phyloP scores from a whole-genome alignment of 2,888 invertebrate genomes.

The Eretmocerus hayati region DNA sequence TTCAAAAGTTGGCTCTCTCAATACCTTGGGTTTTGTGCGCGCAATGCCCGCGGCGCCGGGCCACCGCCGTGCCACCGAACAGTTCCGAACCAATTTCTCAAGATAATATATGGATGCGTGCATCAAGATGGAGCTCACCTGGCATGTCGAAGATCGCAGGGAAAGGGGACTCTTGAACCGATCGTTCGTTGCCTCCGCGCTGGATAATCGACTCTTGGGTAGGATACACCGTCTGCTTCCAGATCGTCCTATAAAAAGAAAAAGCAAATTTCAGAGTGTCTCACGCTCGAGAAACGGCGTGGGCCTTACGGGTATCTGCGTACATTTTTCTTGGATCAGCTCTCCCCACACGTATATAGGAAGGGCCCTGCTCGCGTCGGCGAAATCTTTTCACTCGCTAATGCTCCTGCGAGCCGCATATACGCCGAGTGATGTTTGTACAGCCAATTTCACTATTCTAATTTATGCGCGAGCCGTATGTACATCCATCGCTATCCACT shows the following conservation, averaged over 20 bases:
- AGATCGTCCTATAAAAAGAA: constrained; percentile 28
- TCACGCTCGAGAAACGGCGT: neutral
- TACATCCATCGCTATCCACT: no score
- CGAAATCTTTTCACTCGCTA: neutral
- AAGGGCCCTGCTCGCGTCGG: no score
- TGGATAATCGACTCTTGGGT: constrained; percentile 28
- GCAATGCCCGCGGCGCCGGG: no score
- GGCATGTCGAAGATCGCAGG: constrained; percentile 38
- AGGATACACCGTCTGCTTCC: constrained; percentile 30
- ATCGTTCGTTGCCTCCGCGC: constrained; percentile 37
- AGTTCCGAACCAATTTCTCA: neutral
- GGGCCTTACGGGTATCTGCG: no score
- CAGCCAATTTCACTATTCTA: neutral
- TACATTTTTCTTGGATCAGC: no score
- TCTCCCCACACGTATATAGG: no score
- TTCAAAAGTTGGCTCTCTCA: neutral
- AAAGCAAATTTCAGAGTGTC: neutral
- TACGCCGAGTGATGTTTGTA: neutral
- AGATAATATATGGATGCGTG: neutral
- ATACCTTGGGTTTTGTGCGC: neutral
- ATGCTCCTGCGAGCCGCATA: neutral
- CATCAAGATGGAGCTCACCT: constrained; percentile 36
- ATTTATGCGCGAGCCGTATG: neutral
- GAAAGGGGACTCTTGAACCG: constrained; percentile 36
- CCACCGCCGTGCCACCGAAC: no score